Evolutionary conservation across 2,888 invertebrate genomes (phyloP).

Genomic region (Escarpia spicata): DNA sequence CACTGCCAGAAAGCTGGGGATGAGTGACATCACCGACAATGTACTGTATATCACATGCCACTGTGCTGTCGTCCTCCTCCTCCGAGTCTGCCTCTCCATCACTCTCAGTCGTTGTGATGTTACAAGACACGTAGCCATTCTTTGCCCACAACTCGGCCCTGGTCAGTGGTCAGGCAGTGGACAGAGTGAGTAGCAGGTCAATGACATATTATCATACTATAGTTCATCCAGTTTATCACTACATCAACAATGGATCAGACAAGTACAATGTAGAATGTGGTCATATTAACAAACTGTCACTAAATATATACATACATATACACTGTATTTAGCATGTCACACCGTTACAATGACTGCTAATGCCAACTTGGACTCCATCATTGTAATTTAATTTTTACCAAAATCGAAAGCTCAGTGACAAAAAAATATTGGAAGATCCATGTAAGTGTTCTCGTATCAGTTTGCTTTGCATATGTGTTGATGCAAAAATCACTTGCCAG

Average conservation of each 20-base stretch:
- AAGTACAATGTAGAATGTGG: background rate
- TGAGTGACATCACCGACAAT: slow-evolving; percentile 65
- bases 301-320: background rate
- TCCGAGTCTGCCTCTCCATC: background rate
- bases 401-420: too few relatives aligned
- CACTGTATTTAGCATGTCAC: too few relatives aligned
- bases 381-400: too few relatives aligned
- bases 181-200: background rate
- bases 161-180: slow-evolving; percentile 26
- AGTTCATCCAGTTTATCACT: background rate
- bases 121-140: slow-evolving; percentile 53
- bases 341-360: too few relatives aligned
- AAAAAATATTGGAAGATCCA: too few relatives aligned
- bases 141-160: slow-evolving; percentile 57
- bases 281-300: background rate
- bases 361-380: too few relatives aligned
- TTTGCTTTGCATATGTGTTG: too few relatives aligned
- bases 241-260: background rate
- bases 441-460: too few relatives aligned
- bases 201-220: background rate
- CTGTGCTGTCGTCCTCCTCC: slow-evolving; percentile 36
- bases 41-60: slow-evolving; percentile 51
- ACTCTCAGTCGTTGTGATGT: slow-evolving; percentile 38
- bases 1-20: slow-evolving; percentile 48
- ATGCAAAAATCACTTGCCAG: too few relatives aligned